Conservation (phyloP, 2,888 invertebrate genomes). For the Epinotia ramella region DNA sequence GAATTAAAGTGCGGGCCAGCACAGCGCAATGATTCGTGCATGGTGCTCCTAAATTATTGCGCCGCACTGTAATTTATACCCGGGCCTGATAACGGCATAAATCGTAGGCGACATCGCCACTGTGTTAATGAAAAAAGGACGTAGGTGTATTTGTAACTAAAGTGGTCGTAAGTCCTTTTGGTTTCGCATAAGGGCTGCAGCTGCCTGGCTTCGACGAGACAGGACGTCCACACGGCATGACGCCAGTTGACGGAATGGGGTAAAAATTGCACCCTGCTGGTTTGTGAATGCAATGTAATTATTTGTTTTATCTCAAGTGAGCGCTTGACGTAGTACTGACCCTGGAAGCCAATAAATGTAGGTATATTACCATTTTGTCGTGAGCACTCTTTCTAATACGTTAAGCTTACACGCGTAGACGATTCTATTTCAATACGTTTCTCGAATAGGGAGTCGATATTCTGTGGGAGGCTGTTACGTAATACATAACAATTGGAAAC, state of each 20-base stretch:
- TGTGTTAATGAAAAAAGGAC: conserved; percentile 46
- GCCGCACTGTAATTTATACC: conserved; percentile 80
- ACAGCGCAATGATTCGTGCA: conserved; percentile 84
- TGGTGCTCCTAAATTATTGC: conserved; percentile 84
- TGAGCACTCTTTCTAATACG: background rate
- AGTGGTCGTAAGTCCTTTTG: background rate
- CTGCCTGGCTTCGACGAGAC: conserved; percentile 65
- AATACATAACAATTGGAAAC: background rate
- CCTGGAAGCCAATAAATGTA: background rate
- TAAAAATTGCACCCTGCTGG: conserved; percentile 51
- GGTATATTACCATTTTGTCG: background rate
- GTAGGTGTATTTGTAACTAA: background rate
- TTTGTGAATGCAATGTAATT: conserved; percentile 42
- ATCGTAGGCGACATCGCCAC: conserved; percentile 77
- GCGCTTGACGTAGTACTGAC: background rate
- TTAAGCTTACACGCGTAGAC: too few relatives aligned
- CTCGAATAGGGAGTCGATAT: too few relatives aligned
- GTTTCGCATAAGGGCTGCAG: background rate
- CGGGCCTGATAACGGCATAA: conserved; percentile 82
- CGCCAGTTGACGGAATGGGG: conserved; percentile 69
- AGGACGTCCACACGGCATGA: conserved; percentile 75
- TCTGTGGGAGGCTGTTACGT: background rate
- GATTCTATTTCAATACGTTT: too few relatives aligned
- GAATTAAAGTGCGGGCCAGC: conserved; percentile 71
- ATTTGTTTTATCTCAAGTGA: conserved; percentile 29